Percentiles rank a stretch among this genome's conserved stretches.
These are phyloP conservation scores for Drosophila trichaetosa DNA, from an alignment of 2,888 invertebrate species.

Conservation along the genomic window DNA sequence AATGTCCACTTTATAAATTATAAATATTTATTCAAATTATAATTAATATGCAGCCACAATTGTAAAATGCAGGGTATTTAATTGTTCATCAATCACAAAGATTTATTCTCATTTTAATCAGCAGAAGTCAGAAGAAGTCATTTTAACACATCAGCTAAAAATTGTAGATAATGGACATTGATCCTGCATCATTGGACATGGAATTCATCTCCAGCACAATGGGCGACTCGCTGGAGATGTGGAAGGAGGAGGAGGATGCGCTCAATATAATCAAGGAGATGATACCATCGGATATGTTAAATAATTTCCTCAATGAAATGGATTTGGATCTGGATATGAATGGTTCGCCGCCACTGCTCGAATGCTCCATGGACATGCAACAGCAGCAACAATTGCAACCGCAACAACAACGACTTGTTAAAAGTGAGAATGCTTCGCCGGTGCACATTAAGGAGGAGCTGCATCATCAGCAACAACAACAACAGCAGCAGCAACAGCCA, in stretches of 20 bases:
- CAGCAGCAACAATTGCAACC: slow-evolving; percentile 33
- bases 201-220: slow-evolving; percentile 73
- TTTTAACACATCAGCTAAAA: slow-evolving; percentile 27
- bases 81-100: background rate
- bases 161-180: slow-evolving; percentile 61
- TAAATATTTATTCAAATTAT: background rate
- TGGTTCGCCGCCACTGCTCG: slow-evolving; percentile 52
- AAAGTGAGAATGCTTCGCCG: slow-evolving; percentile 65
- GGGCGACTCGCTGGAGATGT: slow-evolving; percentile 80
- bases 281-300: slow-evolving; percentile 82
- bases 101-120: slow-evolving; percentile 36
- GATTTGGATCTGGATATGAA: slow-evolving; percentile 75
- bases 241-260: slow-evolving; percentile 83
- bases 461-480: slow-evolving; percentile 10
- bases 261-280: slow-evolving; percentile 84
- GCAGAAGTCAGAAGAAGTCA: slow-evolving; percentile 15
- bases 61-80: background rate
- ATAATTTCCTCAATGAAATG: slow-evolving; percentile 82
- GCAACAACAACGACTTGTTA: slow-evolving; percentile 41
- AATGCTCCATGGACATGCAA: slow-evolving; percentile 60
- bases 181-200: slow-evolving; percentile 74
- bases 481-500: slow-evolving; percentile 38
- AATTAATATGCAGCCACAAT: background rate
- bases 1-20: background rate
- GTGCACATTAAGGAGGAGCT: slow-evolving; percentile 72